Conservation (phyloP, 2,797 vertebrate species). For the Pachyuromys duprasi region DNA sequence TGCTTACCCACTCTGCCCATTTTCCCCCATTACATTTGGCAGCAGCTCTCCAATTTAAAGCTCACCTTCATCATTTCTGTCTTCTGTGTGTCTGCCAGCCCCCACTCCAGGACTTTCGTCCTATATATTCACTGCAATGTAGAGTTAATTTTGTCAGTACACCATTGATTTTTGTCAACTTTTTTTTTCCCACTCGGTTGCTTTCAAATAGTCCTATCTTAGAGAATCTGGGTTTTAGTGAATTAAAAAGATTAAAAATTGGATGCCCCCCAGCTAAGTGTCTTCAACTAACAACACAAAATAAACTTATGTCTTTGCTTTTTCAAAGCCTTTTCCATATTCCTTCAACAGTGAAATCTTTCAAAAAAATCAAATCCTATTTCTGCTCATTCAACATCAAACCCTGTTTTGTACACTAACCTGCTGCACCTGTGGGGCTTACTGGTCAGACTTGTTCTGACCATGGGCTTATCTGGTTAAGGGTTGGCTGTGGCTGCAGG, state of each 20-base stretch:
- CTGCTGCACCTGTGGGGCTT: fast-evolving
- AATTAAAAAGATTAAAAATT: neutral
- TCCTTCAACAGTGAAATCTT: neutral
- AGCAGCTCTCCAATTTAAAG: fast-evolving
- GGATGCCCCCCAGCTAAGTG: neutral
- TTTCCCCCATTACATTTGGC: no score
- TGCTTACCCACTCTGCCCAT: no score
- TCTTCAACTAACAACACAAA: neutral
- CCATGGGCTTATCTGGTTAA: no score
- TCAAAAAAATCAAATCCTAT: neutral
- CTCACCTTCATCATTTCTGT: no score
- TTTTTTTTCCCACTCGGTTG: neutral
- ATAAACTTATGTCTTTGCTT: neutral
- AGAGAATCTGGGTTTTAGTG: neutral
- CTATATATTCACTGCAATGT: neutral
- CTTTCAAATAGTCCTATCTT: neutral
- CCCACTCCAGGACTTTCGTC: neutral
- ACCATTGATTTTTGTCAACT: neutral
- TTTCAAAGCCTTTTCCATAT: neutral
- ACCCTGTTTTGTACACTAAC: fast-evolving
- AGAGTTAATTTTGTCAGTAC: neutral
- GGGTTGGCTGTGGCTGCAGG: neutral
- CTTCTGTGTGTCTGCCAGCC: neutral
- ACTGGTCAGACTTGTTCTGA: neutral
- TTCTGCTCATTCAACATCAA: neutral